Percentiles rank a stretch among this genome's conserved stretches.
Evolutionary conservation across 1,140 invertebrate species (phyloP).

Genomic region (Laupala kohalensis): DNA sequence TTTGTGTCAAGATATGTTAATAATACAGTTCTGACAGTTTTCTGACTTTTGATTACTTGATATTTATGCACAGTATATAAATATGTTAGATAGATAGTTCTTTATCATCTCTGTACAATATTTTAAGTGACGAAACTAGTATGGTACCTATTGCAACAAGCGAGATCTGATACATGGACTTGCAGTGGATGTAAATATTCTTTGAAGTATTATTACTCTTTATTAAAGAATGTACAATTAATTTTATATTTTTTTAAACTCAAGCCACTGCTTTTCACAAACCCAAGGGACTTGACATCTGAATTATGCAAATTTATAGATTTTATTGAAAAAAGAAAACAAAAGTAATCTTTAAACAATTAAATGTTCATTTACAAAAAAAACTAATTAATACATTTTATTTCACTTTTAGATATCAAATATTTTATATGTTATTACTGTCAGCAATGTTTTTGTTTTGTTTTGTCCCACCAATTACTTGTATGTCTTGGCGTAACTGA

Average conservation of each 20-base stretch:
- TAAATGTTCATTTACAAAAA: background rate
- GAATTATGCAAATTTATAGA: background rate
- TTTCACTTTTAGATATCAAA: background rate
- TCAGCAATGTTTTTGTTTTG: too few species aligned
- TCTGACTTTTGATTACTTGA: background rate
- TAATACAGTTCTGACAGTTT: background rate
- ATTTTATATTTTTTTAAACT: background rate
- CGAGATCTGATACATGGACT: background rate
- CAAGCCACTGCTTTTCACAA: background rate
- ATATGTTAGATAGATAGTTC: background rate
- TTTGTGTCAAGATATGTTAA: background rate
- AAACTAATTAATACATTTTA: background rate
- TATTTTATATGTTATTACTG: background rate
- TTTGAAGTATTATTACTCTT: background rate
- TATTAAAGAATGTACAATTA: background rate
- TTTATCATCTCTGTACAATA: too few species aligned
- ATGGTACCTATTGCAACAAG: background rate
- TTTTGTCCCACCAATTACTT: too few species aligned
- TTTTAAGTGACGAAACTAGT: background rate
- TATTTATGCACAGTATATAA: background rate
- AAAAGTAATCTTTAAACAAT: background rate
- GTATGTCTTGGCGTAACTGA: background rate
- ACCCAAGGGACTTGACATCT: background rate
- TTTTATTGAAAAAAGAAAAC: background rate
- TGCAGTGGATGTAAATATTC: background rate